Percentiles rank a stretch among this genome's conserved stretches.
Evolutionary conservation across 2,888 invertebrate genomes (phyloP).

Genomic region (Rotaria macrura): DNA sequence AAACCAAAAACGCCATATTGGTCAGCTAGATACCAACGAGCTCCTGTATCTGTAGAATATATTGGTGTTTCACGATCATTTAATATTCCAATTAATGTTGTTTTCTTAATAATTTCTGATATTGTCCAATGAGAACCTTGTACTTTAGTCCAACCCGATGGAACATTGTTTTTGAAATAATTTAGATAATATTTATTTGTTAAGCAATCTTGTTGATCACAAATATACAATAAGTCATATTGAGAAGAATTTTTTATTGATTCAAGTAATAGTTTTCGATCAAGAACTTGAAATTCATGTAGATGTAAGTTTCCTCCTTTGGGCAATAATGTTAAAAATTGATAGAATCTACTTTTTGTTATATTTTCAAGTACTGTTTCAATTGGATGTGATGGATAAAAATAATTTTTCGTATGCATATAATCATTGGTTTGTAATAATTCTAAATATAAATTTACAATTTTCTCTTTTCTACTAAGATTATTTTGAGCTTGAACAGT

Average conservation of each 20-base stretch:
- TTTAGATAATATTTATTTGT: conserved; percentile 1
- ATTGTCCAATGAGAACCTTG: conserved; percentile 31
- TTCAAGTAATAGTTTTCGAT: conserved; percentile 26
- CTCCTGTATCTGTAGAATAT: conserved; percentile 28
- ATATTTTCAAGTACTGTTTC: conserved; percentile 24
- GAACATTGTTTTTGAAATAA: neutral
- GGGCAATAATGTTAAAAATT: conserved; percentile 21
- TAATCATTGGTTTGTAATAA: conserved; percentile 21
- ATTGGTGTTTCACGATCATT: conserved; percentile 14
- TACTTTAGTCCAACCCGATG: conserved; percentile 25
- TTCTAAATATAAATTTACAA: conserved; percentile 30
- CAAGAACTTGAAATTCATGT: conserved; percentile 26
- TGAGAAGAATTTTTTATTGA: neutral
- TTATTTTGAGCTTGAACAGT: neutral
- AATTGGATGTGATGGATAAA: conserved; percentile 29
- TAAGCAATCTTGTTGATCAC: conserved; percentile 24
- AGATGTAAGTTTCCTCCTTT: conserved; percentile 33
- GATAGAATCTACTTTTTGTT: conserved; percentile 20
- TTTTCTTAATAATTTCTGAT: conserved; percentile 20
- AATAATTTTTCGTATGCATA: conserved; percentile 11
- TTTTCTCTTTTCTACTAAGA: conserved; percentile 23
- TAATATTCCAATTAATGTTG: conserved; percentile 24
- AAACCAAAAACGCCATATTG: conserved; percentile 18
- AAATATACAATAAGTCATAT: conserved; percentile 28
- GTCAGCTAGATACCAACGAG: conserved; percentile 26